A percentile compares a stretch with the other conserved stretches of the same genome.
These are phyloP conservation scores for Euura saliciscinereae DNA, from an alignment of 1,140 invertebrate genomes.

Conservation along the genomic window DNA sequence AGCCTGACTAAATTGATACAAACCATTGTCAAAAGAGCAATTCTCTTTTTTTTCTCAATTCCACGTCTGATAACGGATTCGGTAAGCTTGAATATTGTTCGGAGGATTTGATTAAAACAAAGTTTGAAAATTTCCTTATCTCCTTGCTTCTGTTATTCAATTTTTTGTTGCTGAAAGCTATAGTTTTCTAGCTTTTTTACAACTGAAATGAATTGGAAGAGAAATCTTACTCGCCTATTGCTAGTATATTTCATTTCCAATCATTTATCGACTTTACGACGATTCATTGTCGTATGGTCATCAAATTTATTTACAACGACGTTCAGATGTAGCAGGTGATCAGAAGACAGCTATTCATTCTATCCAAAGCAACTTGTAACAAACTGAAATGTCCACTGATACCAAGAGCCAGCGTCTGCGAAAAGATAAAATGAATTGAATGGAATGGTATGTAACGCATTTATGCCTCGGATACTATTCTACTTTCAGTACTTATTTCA, in stretches of 20 bases:
- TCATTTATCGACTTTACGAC: not conserved
- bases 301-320: not conserved
- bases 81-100: no score
- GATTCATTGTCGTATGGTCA: no score
- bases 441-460: not conserved
- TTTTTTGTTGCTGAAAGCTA: no score
- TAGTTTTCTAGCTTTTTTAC: not conserved
- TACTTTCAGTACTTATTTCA: conserved; percentile 3
- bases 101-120: not conserved
- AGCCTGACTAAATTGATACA: no score
- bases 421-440: not conserved
- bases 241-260: not conserved
- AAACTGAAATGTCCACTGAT: not conserved
- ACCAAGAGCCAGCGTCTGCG: not conserved
- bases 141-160: no score
- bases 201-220: not conserved
- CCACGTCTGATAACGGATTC: no score
- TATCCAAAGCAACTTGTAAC: not conserved
- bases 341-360: not conserved
- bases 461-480: not conserved
- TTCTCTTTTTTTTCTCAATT: no score
- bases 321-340: not conserved
- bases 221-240: not conserved
- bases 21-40: no score
- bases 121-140: no score